Base-by-base conservation (phyloP, 1,140 invertebrate genomes). In the Oscheius sp. region DNA sequence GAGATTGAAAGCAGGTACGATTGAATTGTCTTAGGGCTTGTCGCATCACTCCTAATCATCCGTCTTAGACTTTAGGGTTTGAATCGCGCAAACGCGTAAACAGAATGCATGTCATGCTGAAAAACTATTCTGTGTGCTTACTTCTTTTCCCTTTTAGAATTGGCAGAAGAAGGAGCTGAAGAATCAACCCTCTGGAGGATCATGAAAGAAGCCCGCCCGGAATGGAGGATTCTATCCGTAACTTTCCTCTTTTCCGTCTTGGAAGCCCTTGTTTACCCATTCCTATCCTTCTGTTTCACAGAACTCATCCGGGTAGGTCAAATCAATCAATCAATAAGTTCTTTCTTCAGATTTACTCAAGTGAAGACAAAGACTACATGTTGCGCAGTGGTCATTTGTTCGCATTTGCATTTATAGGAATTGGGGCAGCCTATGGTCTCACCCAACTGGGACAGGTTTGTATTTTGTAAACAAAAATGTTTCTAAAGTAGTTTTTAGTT, bases 401-500 rank as follows among this genome's bases (percentile, higher is more conserved):
- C 74, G 76, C 80, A 10, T 66, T 81, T 1, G 67, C 80, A 45
- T 81, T 82, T 52, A 38, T 82, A 4, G 65, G 73, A n/a, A 31
- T 76, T 2, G 75, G 63, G 34, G 65, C 55, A 68, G 28, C 35
- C 67, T 42, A 72, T 32, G n/a, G 32, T 59, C 2, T 55, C 28
- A 55, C 49, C 23, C 28, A 15, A 55, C 23, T 55, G 67, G 26
- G 13, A 28, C 49, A 13, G 29, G 36, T 20, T 62, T 85, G 87
- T 15, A 86, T 88, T 78, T 61, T 68, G 34, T 68, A 88, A 15
- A 87, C 87, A 0, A 79, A 82, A 71, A 79, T 85, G 52, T 67
- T 88, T 3, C 74, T 88, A 63, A 28, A 82, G 7, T 52, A 78
- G 45, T 77, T 84, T 52, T 52, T 31, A 49, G 35, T 13, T 66